A percentile compares a stretch with the other conserved stretches of the same genome.
phyloP scores from a whole-genome alignment of 2,797 vertebrate species.

The Ptychobarbus kaznakovi region DNA sequence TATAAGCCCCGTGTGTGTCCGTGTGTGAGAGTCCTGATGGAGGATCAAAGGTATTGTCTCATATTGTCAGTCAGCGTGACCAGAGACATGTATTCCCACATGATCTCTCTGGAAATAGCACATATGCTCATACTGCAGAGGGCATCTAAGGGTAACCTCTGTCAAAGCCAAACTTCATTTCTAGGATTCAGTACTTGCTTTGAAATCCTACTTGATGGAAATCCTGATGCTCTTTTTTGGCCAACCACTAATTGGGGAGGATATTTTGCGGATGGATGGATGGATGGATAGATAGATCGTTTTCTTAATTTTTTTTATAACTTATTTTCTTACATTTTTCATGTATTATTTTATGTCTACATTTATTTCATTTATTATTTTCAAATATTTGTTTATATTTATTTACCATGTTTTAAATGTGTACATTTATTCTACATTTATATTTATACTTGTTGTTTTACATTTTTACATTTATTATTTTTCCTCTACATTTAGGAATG shows the following conservation, averaged over 20 bases:
- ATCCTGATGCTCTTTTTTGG: background rate
- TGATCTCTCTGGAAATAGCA: constrained; percentile 66
- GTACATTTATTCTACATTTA: background rate
- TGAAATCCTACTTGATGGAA: background rate
- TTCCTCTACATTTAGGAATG: background rate
- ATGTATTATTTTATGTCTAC: background rate
- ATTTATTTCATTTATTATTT: background rate
- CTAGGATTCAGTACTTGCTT: background rate
- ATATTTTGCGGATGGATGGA: background rate
- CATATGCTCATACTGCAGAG: constrained; percentile 59
- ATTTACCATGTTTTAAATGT: background rate
- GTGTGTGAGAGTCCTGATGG: constrained; percentile 43
- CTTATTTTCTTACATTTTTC: background rate
- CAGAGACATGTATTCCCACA: constrained; percentile 67
- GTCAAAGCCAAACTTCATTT: constrained; percentile 67
- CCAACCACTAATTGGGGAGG: background rate
- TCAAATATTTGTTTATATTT: background rate
- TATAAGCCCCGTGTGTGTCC: constrained; percentile 14
- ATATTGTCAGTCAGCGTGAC: constrained; percentile 63
- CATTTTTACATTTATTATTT: background rate
- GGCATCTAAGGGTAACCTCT: constrained; percentile 68
- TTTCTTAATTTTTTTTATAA: background rate
- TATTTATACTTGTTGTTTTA: background rate
- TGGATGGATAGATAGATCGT: too few relatives aligned
- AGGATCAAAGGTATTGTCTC: constrained; percentile 53